Percentiles rank a stretch among this genome's conserved stretches.
These are phyloP conservation scores for Takifugu rubripes DNA, from an alignment of 2,797 vertebrate genomes.

Conservation along the genomic window DNA sequence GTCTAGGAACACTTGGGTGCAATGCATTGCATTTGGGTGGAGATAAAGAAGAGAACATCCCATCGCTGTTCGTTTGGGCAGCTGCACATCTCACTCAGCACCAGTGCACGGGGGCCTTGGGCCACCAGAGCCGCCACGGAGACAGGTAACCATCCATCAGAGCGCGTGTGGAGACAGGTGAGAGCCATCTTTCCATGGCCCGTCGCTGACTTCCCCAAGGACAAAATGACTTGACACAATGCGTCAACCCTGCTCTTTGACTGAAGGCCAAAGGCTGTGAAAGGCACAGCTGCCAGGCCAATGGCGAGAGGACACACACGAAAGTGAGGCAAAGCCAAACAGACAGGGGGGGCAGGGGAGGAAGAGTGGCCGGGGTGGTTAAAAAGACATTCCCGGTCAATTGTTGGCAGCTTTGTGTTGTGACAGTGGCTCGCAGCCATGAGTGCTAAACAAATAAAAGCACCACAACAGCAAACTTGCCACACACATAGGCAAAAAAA, in stretches of 20 bases:
- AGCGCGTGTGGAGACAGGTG: slow-evolving; percentile 78
- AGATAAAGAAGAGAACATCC: slow-evolving; percentile 15
- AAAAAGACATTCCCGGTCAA: slow-evolving; percentile 33
- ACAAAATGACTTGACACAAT: slow-evolving; percentile 86
- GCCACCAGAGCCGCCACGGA: slow-evolving; percentile 72
- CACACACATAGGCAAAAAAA: slow-evolving; percentile 45
- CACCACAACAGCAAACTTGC: slow-evolving; percentile 27
- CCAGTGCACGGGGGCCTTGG: slow-evolving; percentile 72
- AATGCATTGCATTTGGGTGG: neutral
- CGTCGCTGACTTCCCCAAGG: slow-evolving; percentile 81
- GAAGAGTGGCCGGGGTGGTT: slow-evolving; percentile 24
- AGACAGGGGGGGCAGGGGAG: slow-evolving; percentile 10
- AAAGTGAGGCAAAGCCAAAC: slow-evolving; percentile 29
- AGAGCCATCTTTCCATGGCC: slow-evolving; percentile 84
- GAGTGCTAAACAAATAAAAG: slow-evolving; percentile 49
- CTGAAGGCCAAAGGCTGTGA: slow-evolving; percentile 67
- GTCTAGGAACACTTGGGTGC: no score
- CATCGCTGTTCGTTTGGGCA: slow-evolving; percentile 63
- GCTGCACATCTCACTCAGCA: slow-evolving; percentile 71
- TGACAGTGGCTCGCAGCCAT: slow-evolving; percentile 28
- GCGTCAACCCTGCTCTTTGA: slow-evolving; percentile 67
- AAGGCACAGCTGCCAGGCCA: slow-evolving; percentile 71
- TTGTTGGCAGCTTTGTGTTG: slow-evolving; percentile 34
- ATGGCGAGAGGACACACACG: slow-evolving; percentile 46
- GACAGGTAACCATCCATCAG: slow-evolving; percentile 83